Evolutionary conservation across 2,888 invertebrate genomes (phyloP).

Genomic region (Noctua janthina): DNA sequence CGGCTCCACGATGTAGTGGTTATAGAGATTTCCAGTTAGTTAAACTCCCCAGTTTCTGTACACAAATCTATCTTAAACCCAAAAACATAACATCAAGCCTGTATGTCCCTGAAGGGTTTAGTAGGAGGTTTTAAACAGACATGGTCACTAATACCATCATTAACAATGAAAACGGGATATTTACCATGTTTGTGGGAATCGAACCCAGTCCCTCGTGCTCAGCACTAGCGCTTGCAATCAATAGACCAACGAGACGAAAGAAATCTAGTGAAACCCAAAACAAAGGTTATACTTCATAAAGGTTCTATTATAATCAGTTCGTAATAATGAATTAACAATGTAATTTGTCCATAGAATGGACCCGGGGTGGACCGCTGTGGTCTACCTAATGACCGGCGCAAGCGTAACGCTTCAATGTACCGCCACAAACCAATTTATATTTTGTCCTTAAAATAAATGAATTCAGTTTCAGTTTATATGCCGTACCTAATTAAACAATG

Average conservation of each 20-base stretch:
- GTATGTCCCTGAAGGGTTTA: neutral
- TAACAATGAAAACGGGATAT: neutral
- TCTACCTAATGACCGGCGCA: conserved; percentile 73
- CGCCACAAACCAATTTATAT: conserved; percentile 76
- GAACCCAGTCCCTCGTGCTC: neutral
- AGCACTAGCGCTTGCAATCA: neutral
- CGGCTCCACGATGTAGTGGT: conserved; percentile 38
- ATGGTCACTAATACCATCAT: neutral
- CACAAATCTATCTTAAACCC: conserved; percentile 21
- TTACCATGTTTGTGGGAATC: neutral
- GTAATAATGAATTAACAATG: conserved; percentile 75
- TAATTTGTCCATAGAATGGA: conserved; percentile 75
- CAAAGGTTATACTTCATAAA: conserved; percentile 39
- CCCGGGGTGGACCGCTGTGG: conserved; percentile 68
- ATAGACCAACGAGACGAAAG: neutral
- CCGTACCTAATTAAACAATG: conserved; percentile 55
- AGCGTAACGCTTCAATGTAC: conserved; percentile 70
- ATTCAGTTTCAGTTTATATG: conserved; percentile 58
- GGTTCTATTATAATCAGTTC: conserved; percentile 61
- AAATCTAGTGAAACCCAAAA: conserved; percentile 21
- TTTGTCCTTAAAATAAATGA: conserved; percentile 68
- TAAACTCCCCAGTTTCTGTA: conserved; percentile 39
- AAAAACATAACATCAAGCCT: conserved; percentile 14
- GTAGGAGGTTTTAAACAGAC: neutral
- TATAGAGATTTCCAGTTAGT: conserved; percentile 55